Conservation (phyloP, 2,113 vertebrate genomes). For the Tachuris rubrigastra region DNA sequence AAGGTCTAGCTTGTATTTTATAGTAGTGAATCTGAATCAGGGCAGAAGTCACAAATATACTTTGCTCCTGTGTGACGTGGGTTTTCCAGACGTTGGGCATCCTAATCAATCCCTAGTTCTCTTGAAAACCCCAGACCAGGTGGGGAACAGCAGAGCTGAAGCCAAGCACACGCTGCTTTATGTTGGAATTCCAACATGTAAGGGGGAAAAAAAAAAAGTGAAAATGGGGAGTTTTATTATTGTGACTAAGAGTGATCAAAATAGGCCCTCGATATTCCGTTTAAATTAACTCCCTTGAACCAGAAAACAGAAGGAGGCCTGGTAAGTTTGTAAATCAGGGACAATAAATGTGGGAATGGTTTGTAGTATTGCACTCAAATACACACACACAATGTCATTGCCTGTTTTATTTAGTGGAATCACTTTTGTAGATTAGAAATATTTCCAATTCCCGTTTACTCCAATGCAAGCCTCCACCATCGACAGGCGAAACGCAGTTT, state of each 20-base stretch:
- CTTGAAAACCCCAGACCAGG: neutral
- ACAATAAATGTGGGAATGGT: neutral
- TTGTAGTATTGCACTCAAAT: slow-evolving; percentile 54
- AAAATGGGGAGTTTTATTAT: neutral
- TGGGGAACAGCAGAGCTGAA: neutral
- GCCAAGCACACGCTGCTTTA: neutral
- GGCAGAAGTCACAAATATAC: neutral
- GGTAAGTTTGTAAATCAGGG: neutral
- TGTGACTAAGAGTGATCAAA: neutral
- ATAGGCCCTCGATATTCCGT: neutral
- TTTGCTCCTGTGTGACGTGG: neutral
- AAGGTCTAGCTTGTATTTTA: neutral
- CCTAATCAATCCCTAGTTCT: neutral
- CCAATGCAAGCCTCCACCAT: slow-evolving; percentile 78
- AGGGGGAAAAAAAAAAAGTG: neutral
- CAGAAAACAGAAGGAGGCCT: neutral
- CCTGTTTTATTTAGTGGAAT: slow-evolving; percentile 92
- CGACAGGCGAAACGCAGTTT: slow-evolving; percentile 83
- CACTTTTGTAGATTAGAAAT: slow-evolving; percentile 85
- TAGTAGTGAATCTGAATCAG: neutral
- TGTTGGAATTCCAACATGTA: neutral
- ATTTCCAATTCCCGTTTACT: slow-evolving; percentile 68
- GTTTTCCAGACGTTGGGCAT: neutral
- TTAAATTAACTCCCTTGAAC: neutral
- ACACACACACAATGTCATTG: slow-evolving; percentile 76